These are phyloP conservation scores for Catonia carolina DNA, from an alignment of 2,888 invertebrate species.

Conservation along the genomic window DNA sequence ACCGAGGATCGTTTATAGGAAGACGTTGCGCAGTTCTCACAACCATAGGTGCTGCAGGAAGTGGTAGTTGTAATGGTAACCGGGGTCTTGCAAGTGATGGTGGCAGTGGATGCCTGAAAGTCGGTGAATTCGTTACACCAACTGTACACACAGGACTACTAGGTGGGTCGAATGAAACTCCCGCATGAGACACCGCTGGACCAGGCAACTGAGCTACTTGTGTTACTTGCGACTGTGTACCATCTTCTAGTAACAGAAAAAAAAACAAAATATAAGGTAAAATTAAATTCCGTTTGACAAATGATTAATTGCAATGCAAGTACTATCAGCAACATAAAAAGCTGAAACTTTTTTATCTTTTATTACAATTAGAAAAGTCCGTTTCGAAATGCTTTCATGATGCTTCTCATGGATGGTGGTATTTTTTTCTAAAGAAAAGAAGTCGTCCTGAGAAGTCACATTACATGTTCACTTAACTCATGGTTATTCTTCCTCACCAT, in stretches of 20 bases:
- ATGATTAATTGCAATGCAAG: too few relatives aligned
- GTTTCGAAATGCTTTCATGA: too few relatives aligned
- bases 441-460: too few relatives aligned
- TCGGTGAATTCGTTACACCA: slow-evolving; percentile 35
- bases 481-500: too few relatives aligned
- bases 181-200: neutral
- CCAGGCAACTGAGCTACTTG: neutral
- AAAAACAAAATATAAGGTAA: too few relatives aligned
- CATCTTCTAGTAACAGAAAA: neutral
- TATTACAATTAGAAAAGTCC: too few relatives aligned
- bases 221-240: neutral
- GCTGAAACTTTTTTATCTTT: too few relatives aligned
- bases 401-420: too few relatives aligned
- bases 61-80: slow-evolving; percentile 36
- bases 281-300: too few relatives aligned
- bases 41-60: slow-evolving; percentile 25
- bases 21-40: slow-evolving; percentile 33
- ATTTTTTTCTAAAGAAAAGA: too few relatives aligned
- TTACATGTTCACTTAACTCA: too few relatives aligned
- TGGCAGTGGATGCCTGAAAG: slow-evolving; percentile 64
- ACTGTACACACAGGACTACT: neutral
- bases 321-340: too few relatives aligned
- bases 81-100: slow-evolving; percentile 50
- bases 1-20: slow-evolving; percentile 42
- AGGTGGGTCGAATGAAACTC: neutral